Base-by-base conservation (phyloP, 2,888 invertebrate species). In the Ennomos quercinarius region DNA sequence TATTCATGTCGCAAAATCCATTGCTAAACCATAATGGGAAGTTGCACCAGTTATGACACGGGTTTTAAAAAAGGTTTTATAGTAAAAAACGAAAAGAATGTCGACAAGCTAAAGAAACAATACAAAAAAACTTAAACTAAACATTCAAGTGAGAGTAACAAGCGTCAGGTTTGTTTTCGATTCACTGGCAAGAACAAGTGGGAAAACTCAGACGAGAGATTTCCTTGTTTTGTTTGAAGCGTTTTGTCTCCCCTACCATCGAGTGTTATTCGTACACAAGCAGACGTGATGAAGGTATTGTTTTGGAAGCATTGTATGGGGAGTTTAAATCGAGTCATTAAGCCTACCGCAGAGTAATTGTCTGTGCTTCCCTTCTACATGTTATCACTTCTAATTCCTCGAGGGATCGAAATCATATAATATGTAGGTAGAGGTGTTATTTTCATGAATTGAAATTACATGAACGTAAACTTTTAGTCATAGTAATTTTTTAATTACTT, bases 161-260 rank as follows among this genome's bases (percentile, higher is more conserved):
- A 70, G 66, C 43, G 59, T 61, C 66, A 66, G 63, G 64, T 64
- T 69, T 66, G 63, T 64, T 71, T 65, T 62, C 57, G 48, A 66
- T 65, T 68, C 63, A 67, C 69, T 70, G 63, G 62, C 71, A 68
- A 57, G 71, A 71, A 76, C 71, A 77, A 78, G 77, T 75, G 74
- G 80, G 81, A 83, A 84, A 84, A 83, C 79, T 79, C 81, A 78
- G 78, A 85, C 83, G 83, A 80, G 78, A 79, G 81, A 77, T 84
- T 86, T 85, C 77, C 83, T 78, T 79, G 86, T 86, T 87, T 84
- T 83, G 86, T 86, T 84, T 81, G 78, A 77, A 81, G 79, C 78
- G 73, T 68, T 62, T 61, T 78, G 78, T 83, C 81, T 85, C 88
- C 87, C 87, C 87, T 81, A 72, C 71, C 79, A 78, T 81, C 78